Evolutionary conservation across 92 coral and sea anemone genomes (phyloP).

Genomic region (Umimayanthus chanpuru): DNA sequence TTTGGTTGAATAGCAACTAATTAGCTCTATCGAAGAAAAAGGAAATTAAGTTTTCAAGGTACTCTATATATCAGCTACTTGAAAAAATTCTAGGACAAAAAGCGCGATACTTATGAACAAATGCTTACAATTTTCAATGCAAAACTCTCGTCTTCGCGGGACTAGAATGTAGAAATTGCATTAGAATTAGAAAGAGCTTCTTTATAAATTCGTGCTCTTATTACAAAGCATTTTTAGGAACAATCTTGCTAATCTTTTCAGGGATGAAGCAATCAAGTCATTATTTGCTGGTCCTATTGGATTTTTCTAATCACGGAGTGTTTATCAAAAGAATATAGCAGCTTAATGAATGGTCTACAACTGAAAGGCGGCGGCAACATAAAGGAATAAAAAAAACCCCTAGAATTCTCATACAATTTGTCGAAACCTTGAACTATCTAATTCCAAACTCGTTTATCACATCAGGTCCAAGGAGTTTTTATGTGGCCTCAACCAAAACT

Average conservation of each 20-base stretch:
- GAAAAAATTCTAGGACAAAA: slow-evolving; percentile 16
- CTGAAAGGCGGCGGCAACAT: slow-evolving; percentile 41
- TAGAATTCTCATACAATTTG: slow-evolving; percentile 9
- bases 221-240: slow-evolving; percentile 11
- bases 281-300: slow-evolving; percentile 21
- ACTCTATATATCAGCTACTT: slow-evolving; percentile 38
- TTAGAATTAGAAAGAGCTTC: neutral
- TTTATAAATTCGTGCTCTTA: slow-evolving; percentile 18
- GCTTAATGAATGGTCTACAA: slow-evolving; percentile 6
- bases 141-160: neutral
- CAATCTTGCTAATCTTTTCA: slow-evolving; percentile 23
- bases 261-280: slow-evolving; percentile 53
- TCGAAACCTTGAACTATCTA: neutral
- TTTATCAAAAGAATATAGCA: slow-evolving; percentile 53
- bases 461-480: no score
- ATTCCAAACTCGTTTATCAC: neutral
- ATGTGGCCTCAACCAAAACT: neutral
- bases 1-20: slow-evolving; percentile 39
- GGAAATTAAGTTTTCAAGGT: slow-evolving; percentile 44
- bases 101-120: slow-evolving; percentile 17
- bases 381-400: neutral
- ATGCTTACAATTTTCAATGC: neutral
- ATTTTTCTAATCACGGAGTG: slow-evolving; percentile 49
- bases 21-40: slow-evolving; percentile 30
- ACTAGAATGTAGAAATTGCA: no score